Conservation (phyloP, 2,797 vertebrate species). For the Typhlichthys eigenmanni region DNA sequence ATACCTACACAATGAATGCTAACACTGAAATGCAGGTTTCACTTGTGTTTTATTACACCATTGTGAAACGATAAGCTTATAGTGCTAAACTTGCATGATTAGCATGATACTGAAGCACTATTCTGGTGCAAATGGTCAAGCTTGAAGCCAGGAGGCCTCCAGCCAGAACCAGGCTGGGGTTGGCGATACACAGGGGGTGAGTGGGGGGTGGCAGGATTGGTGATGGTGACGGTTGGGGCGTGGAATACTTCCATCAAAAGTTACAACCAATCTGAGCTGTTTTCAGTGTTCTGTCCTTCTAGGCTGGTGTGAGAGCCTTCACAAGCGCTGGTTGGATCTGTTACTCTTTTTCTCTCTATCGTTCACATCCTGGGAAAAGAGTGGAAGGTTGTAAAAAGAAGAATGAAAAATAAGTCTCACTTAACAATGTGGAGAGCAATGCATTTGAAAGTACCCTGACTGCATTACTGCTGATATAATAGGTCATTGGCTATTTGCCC, state of each 20-base stretch:
- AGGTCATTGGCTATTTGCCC: too few species aligned
- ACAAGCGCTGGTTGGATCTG: conserved; percentile 53
- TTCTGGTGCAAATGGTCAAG: conserved; percentile 34
- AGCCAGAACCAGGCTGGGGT: conserved; percentile 31
- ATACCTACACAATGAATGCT: conserved; percentile 65
- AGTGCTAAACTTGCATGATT: conserved; percentile 62
- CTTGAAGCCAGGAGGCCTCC: conserved; percentile 20
- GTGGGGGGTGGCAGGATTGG: conserved; percentile 11
- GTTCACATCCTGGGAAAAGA: conserved; percentile 68
- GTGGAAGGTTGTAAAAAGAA: conserved; percentile 59
- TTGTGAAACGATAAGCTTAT: conserved; percentile 53
- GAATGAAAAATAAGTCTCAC: conserved; percentile 28
- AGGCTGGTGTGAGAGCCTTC: conserved; percentile 39
- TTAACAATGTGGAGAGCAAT: too few species aligned
- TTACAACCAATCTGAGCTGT: conserved; percentile 43
- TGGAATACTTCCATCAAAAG: conserved; percentile 44
- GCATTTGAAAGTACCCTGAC: too few species aligned
- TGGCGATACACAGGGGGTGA: conserved; percentile 12
- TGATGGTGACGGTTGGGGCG: conserved; percentile 25
- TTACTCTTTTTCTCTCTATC: conserved; percentile 40
- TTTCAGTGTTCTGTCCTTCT: conserved; percentile 40
- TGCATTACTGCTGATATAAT: too few species aligned
- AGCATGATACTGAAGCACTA: conserved; percentile 72
- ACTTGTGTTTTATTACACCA: conserved; percentile 52
- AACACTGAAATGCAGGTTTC: conserved; percentile 66